A percentile compares a stretch with the other conserved stretches of the same genome.
Conservation (phyloP, 2,888 invertebrate genomes). For the Callyntrura guangdongensis region DNA sequence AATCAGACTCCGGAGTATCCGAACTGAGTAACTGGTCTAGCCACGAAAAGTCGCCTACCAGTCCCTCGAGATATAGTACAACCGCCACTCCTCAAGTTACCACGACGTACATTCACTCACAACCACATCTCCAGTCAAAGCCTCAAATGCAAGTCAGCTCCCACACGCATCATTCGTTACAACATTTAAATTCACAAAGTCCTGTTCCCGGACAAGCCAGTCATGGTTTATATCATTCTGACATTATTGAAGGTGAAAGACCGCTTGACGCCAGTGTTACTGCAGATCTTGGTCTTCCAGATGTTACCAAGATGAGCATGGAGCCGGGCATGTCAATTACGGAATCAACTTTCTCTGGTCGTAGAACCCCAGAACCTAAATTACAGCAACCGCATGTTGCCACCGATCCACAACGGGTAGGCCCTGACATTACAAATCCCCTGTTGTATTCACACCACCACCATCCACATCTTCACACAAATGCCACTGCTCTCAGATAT, state of each 20-base stretch:
- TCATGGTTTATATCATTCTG: conserved; percentile 51
- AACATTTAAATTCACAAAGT: conserved; percentile 48
- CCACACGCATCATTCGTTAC: background rate
- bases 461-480: conserved; percentile 31
- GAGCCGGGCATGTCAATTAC: conserved; percentile 47
- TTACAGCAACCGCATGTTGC: conserved; percentile 41
- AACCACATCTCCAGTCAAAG: conserved; percentile 44
- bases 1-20: conserved; percentile 94
- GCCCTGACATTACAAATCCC: conserved; percentile 70
- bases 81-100: conserved; percentile 63
- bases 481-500: conserved; percentile 19
- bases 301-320: conserved; percentile 81
- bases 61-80: conserved; percentile 83
- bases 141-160: background rate
- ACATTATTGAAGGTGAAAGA: background rate
- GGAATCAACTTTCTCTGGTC: conserved; percentile 63
- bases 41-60: conserved; percentile 94
- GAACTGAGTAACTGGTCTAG: conserved; percentile 94
- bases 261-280: conserved; percentile 21
- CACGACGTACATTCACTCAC: conserved; percentile 71
- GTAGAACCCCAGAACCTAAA: conserved; percentile 60
- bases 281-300: conserved; percentile 78
- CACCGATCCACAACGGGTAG: conserved; percentile 9
- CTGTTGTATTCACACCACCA: conserved; percentile 38
- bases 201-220: conserved; percentile 62